These are phyloP conservation scores for Charadrius vociferus DNA, from an alignment of 2,113 vertebrate genomes.

Conservation along the genomic window DNA sequence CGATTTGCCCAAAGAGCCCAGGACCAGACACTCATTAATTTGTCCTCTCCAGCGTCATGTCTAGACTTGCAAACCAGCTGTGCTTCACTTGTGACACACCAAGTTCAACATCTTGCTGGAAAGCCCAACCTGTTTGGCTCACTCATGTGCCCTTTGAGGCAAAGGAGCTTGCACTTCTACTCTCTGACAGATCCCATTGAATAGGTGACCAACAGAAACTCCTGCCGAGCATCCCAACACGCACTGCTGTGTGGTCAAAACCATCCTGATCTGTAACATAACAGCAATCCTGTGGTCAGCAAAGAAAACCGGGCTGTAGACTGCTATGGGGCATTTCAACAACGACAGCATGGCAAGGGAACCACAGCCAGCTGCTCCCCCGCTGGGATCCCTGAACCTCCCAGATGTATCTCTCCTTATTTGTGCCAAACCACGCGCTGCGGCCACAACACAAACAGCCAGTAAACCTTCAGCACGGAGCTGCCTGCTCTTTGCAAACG, in stretches of 20 bases:
- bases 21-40: background rate
- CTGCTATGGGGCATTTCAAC: background rate
- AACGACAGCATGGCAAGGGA: background rate
- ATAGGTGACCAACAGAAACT: background rate
- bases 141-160: background rate
- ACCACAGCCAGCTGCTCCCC: background rate
- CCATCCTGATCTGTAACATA: background rate
- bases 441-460: background rate
- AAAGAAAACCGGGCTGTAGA: background rate
- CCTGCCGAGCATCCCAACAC: background rate
- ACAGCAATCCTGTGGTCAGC: background rate
- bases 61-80: background rate
- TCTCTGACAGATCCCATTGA: background rate
- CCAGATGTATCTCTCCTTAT: background rate
- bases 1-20: background rate
- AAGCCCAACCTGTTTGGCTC: background rate
- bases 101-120: background rate
- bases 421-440: background rate
- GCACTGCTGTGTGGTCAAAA: background rate
- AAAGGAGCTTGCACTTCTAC: background rate
- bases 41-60: background rate
- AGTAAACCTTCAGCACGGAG: background rate
- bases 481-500: background rate
- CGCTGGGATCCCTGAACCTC: background rate
- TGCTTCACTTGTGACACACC: background rate